Conservation (phyloP, 1,140 invertebrate genomes). For the Samia ricini region DNA sequence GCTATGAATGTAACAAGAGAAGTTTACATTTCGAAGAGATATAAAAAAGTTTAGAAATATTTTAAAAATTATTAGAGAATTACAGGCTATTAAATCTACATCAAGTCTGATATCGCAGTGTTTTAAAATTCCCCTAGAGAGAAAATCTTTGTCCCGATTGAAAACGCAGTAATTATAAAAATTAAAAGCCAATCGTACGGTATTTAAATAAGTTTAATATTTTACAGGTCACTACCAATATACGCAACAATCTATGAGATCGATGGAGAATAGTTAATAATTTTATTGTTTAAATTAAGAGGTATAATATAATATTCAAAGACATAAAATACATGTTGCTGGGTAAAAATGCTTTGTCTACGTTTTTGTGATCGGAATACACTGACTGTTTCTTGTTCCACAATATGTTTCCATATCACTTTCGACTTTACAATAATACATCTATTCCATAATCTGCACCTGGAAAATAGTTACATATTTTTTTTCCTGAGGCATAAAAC, state of each 20-base stretch:
- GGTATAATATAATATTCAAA: constrained; percentile 42
- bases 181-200: background rate
- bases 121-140: no score
- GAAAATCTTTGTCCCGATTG: no score
- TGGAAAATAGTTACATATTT: background rate
- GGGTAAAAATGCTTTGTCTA: constrained; percentile 30
- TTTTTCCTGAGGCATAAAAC: background rate
- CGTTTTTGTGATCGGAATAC: constrained; percentile 2
- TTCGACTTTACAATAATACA: background rate
- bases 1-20: no score
- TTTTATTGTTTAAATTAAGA: constrained; percentile 26
- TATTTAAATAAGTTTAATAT: constrained; percentile 11
- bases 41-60: no score
- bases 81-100: no score
- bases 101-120: no score
- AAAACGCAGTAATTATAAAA: background rate
- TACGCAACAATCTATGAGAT: constrained; percentile 55
- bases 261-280: constrained; percentile 37
- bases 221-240: constrained; percentile 48
- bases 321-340: constrained; percentile 21
- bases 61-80: no score
- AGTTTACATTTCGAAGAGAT: no score
- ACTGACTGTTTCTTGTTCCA: background rate
- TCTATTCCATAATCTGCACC: background rate
- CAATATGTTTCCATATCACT: background rate